Conservation (phyloP, 2,113 vertebrate species). For the Empidonax traillii region DNA sequence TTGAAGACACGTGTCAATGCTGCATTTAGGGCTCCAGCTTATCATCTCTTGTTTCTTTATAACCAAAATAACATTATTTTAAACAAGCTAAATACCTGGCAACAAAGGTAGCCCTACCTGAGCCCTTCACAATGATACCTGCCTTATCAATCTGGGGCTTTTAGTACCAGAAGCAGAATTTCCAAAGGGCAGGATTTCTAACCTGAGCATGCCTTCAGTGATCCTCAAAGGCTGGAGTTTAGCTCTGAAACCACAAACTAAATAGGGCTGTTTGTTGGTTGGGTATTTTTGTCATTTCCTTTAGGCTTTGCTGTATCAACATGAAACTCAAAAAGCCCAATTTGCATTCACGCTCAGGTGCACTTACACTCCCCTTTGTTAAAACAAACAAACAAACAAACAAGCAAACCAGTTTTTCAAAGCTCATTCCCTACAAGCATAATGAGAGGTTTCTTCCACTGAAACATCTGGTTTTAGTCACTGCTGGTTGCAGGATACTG, state of each 20-base stretch:
- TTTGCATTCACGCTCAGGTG: slow-evolving; percentile 59
- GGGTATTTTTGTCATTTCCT: slow-evolving; percentile 48
- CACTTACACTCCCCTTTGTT: slow-evolving; percentile 33
- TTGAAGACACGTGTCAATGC: slow-evolving; percentile 13
- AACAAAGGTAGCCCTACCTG: background rate
- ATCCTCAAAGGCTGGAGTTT: slow-evolving; percentile 24
- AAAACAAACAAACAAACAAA: slow-evolving; percentile 55
- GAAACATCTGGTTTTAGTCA: slow-evolving; percentile 60
- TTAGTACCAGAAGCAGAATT: background rate
- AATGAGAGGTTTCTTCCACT: slow-evolving; percentile 56
- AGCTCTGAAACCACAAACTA: slow-evolving; percentile 31
- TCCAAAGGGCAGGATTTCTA: background rate
- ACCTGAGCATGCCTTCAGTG: background rate
- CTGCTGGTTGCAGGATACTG: slow-evolving; percentile 13
- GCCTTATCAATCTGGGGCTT: background rate
- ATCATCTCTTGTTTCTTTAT: background rate
- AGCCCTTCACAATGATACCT: background rate
- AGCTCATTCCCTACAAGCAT: background rate
- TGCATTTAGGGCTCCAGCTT: background rate
- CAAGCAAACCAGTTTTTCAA: slow-evolving; percentile 56
- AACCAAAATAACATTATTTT: background rate
- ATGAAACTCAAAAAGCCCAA: slow-evolving; percentile 46
- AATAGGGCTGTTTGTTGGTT: slow-evolving; percentile 8
- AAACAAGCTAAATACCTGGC: background rate
- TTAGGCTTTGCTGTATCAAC: slow-evolving; percentile 57